These are phyloP conservation scores for Elephantulus edwardii DNA, from an alignment of 2,113 vertebrate genomes.

Conservation along the genomic window DNA sequence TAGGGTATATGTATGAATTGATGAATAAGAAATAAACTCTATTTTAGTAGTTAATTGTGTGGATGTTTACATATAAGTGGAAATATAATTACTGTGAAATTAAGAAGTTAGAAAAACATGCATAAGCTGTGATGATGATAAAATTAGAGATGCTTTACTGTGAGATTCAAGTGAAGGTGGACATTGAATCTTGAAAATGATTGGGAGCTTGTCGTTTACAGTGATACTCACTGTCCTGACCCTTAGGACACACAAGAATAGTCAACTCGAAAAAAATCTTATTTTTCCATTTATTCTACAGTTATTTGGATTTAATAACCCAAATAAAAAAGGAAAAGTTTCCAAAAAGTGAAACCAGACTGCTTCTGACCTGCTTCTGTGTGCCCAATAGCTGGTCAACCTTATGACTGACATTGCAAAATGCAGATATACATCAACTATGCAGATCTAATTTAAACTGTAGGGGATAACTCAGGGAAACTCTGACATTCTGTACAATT, in stretches of 20 bases:
- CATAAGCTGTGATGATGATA: accelerated
- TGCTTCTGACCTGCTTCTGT: background rate
- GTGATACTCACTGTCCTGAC: background rate
- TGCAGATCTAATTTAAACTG: background rate
- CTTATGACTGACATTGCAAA: background rate
- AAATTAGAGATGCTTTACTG: accelerated
- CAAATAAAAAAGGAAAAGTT: background rate
- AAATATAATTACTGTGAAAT: background rate
- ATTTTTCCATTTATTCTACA: background rate
- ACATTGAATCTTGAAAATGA: background rate
- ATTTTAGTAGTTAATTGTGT: background rate
- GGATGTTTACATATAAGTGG: background rate
- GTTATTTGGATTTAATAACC: background rate
- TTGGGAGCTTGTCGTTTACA: background rate
- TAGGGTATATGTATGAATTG: background rate
- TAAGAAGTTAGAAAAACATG: background rate
- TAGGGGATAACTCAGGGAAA: background rate
- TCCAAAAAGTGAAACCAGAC: accelerated
- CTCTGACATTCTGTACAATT: background rate
- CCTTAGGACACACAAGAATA: background rate
- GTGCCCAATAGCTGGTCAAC: accelerated
- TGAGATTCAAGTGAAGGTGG: background rate
- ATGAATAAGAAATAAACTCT: background rate
- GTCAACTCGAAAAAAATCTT: background rate
- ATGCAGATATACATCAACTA: background rate